Evolutionary conservation across 2,888 invertebrate genomes (phyloP), one percentile per base, ranked within the genome.

Genomic region (Heliconius charithonia): DNA sequence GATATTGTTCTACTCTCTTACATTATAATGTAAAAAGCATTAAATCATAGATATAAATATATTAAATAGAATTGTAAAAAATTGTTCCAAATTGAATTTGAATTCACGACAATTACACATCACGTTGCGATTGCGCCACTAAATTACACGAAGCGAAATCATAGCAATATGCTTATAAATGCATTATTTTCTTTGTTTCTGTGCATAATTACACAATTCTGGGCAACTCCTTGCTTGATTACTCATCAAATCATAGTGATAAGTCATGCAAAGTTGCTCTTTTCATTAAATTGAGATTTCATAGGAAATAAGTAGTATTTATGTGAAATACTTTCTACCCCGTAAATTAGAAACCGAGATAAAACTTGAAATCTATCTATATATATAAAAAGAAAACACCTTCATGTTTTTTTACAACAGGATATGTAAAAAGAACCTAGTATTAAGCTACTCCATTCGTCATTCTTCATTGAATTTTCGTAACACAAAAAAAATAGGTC

Each of bases 141-240:
- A 29, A 29, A 29, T 29, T 29, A 29, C 29, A 45, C n/a, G 67
- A 13, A 41, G 67, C n/a, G 25, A 67, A 69, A 69, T 69, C 41
- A 69, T 69, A 25, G 25, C 25, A 25, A 25, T 69, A 16, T 41
- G 41, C 25, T 27, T 16, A 16, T 69, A 41, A 37, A 2, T 37
- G 13, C 12, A 69, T 69, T n/a, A 45, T 69, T 69, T 69, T 69
- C 69, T 41, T 45, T 69, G 69, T 69, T 69, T 59, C 27, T 59
- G 3, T 59, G 25, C 32, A 32, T 32, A 72, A 59, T 72, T 72
- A 59, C 72, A 59, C 72, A 72, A 72, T 32, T 32, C n/a, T 56
- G 29, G 29, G 56, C 32, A 72, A 72, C 59, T 59, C n/a, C 59
- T 59, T 37, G n/a, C 59, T n/a, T 72, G 56, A 72, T 72, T 59